A percentile compares a stretch with the other conserved stretches of the same genome.
Conservation (phyloP, 2,113 vertebrate species). For the Cyprinodon variegatus region DNA sequence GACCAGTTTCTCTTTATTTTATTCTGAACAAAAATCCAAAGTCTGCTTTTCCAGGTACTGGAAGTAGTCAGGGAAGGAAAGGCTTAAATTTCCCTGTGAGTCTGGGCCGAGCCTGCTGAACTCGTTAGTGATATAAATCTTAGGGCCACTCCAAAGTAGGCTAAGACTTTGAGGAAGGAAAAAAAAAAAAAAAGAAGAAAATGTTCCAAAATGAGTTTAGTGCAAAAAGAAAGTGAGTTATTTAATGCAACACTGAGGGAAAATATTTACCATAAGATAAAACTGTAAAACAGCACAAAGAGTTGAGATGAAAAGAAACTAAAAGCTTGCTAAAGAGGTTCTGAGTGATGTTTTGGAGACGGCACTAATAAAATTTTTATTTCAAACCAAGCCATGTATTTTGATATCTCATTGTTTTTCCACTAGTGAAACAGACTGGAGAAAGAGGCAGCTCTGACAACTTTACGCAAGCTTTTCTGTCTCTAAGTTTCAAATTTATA, state of each 20-base stretch:
- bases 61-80: slow-evolving; percentile 65
- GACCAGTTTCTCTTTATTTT: slow-evolving; percentile 34
- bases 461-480: not conserved
- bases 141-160: slow-evolving; percentile 77
- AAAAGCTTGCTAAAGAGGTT: slow-evolving; percentile 8
- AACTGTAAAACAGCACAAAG: slow-evolving; percentile 54
- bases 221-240: slow-evolving; percentile 59
- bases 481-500: too few species aligned
- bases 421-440: slow-evolving; percentile 24
- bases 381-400: slow-evolving; percentile 29
- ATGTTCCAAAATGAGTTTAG: slow-evolving; percentile 85
- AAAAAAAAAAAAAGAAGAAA: slow-evolving; percentile 65
- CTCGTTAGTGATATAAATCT: slow-evolving; percentile 84
- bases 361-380: slow-evolving; percentile 29
- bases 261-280: slow-evolving; percentile 68
- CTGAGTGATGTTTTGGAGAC: slow-evolving; percentile 17
- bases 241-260: slow-evolving; percentile 75
- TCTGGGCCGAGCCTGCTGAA: slow-evolving; percentile 78
- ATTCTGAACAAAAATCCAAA: slow-evolving; percentile 51
- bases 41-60: slow-evolving; percentile 77
- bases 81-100: slow-evolving; percentile 70
- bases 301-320: slow-evolving; percentile 29
- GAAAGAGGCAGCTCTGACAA: slow-evolving; percentile 9
- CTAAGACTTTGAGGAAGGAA: slow-evolving; percentile 75
- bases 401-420: slow-evolving; percentile 38